These are phyloP conservation scores for Nannospalax galili DNA, from an alignment of 2,113 vertebrate species.

Conservation along the genomic window DNA sequence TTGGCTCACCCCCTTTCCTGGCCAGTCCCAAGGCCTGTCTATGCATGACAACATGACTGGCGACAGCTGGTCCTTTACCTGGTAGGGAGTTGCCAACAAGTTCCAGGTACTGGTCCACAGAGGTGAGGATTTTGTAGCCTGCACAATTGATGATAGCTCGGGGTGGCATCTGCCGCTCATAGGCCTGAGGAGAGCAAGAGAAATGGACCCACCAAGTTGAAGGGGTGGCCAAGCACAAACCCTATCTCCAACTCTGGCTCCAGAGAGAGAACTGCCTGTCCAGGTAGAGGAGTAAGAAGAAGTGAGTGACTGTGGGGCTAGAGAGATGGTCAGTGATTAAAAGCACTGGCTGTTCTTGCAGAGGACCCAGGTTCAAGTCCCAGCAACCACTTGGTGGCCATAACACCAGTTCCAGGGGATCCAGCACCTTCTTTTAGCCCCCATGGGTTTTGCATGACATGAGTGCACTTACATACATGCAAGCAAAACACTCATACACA, in stretches of 20 bases:
- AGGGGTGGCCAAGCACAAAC: fast-evolving
- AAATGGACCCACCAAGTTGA: neutral
- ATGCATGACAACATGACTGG: neutral
- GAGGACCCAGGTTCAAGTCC: too few species aligned
- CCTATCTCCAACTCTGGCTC: neutral
- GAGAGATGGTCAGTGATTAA: too few species aligned
- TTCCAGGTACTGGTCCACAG: constrained; percentile 93
- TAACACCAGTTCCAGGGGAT: too few species aligned
- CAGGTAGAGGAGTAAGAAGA: neutral
- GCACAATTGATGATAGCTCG: constrained; percentile 92
- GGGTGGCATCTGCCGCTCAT: constrained; percentile 90
- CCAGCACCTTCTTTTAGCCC: too few species aligned
- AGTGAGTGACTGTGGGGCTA: neutral
- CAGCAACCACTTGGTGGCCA: too few species aligned
- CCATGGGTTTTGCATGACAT: too few species aligned
- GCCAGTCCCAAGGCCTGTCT: neutral
- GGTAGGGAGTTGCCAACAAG: constrained; percentile 92
- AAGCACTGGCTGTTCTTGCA: too few species aligned
- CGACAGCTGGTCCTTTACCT: constrained; percentile 84
- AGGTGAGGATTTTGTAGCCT: constrained; percentile 94
- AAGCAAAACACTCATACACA: too few species aligned
- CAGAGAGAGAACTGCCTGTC: neutral
- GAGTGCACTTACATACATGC: too few species aligned
- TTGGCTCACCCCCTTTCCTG: neutral
- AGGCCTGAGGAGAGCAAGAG: constrained; percentile 85